These are phyloP conservation scores for Urocolius indicus DNA, from an alignment of 2,113 vertebrate species.

Conservation along the genomic window DNA sequence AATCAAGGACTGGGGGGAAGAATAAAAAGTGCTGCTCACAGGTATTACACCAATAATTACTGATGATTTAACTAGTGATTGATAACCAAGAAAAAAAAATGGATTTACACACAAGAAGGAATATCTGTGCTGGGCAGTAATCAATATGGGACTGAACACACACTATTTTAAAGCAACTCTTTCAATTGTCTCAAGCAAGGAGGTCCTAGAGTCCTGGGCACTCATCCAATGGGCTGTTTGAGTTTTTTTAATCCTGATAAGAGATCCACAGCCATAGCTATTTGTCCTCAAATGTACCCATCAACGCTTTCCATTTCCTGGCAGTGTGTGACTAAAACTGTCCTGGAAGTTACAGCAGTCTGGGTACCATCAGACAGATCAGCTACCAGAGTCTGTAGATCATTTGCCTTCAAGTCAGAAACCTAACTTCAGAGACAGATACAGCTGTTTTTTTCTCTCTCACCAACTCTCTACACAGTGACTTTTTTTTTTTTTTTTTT, in stretches of 20 bases:
- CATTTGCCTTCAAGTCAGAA: background rate
- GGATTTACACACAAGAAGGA: background rate
- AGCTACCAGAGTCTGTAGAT: background rate
- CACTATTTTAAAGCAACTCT: background rate
- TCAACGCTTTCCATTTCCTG: background rate
- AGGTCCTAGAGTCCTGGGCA: slow-evolving; percentile 27
- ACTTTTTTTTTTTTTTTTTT: background rate
- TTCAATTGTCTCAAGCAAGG: slow-evolving; percentile 28
- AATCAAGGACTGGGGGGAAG: background rate
- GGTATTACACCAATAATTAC: background rate
- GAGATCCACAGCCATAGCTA: background rate
- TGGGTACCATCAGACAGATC: background rate
- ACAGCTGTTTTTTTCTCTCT: background rate
- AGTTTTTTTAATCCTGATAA: background rate
- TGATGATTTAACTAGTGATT: background rate
- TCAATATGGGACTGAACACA: background rate
- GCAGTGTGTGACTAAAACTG: background rate
- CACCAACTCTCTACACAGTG: background rate
- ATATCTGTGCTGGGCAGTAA: background rate
- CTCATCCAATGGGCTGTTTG: background rate
- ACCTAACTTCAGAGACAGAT: background rate
- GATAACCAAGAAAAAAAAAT: background rate
- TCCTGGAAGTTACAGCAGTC: background rate
- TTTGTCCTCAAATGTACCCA: slow-evolving; percentile 23
- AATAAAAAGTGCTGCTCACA: background rate